These are phyloP conservation scores for Mohoua ochrocephala DNA, from an alignment of 2,113 vertebrate species.

Conservation along the genomic window DNA sequence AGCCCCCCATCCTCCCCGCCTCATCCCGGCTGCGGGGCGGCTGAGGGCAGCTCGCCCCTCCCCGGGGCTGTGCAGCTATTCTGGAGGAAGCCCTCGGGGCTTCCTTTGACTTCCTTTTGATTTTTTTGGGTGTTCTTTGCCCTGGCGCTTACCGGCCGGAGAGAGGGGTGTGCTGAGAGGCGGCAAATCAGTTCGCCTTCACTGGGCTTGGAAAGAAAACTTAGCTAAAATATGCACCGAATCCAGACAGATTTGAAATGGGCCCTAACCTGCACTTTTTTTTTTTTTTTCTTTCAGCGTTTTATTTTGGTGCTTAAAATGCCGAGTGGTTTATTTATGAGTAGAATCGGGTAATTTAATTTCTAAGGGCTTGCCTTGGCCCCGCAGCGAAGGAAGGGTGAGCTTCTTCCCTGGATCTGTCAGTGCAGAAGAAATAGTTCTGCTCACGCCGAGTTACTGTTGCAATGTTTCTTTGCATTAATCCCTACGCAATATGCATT, in stretches of 20 bases:
- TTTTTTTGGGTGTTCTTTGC: not conserved
- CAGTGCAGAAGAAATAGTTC: not conserved
- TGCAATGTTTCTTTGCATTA: not conserved
- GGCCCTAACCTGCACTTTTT: not conserved
- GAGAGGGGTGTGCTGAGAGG: no score
- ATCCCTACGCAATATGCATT: not conserved
- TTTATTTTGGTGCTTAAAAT: not conserved
- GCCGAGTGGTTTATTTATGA: not conserved
- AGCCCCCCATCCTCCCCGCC: not conserved
- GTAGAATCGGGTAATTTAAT: not conserved
- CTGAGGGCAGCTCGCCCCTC: not conserved
- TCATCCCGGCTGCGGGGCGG: not conserved
- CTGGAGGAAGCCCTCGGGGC: not conserved
- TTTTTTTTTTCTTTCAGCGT: no score
- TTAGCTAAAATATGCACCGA: not conserved
- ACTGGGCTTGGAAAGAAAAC: not conserved
- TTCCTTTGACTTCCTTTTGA: not conserved
- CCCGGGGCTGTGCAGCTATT: not conserved
- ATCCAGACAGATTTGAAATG: not conserved
- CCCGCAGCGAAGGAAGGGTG: not conserved
- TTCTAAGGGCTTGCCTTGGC: not conserved
- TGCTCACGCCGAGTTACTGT: not conserved
- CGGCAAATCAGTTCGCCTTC: not conserved
- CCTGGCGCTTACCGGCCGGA: not conserved
- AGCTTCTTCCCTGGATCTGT: not conserved